phyloP scores from a whole-genome alignment of 2,113 vertebrate species.

The Apteryx owenii region DNA sequence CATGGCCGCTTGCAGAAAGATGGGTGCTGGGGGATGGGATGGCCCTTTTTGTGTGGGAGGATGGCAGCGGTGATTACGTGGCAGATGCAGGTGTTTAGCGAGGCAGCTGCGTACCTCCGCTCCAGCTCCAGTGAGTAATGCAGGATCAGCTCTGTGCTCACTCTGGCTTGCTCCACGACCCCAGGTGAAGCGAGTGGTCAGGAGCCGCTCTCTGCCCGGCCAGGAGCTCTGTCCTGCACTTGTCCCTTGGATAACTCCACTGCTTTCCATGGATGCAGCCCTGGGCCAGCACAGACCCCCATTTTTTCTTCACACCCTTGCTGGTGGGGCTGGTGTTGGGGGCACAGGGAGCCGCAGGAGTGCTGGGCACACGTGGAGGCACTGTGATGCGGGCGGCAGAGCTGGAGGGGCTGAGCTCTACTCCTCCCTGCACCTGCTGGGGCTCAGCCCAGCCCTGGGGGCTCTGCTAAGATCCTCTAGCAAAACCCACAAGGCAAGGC shows the following conservation, averaged over 20 bases:
- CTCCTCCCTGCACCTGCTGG: background rate
- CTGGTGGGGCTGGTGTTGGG: background rate
- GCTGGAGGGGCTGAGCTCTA: no score
- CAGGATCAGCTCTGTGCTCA: background rate
- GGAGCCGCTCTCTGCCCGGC: no score
- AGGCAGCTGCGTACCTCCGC: background rate
- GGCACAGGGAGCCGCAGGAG: background rate
- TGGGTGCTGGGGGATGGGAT: fast-evolving
- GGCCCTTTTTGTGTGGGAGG: background rate
- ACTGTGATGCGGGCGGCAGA: no score
- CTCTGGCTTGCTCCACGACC: background rate
- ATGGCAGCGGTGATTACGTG: fast-evolving
- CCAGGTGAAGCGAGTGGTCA: no score
- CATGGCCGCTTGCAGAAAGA: background rate
- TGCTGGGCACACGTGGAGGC: no score
- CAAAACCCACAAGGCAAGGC: background rate
- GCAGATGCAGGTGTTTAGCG: fast-evolving
- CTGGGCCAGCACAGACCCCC: no score
- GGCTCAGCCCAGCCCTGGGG: background rate
- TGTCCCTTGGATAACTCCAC: no score
- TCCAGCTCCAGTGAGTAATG: no score
- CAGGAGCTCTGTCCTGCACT: no score
- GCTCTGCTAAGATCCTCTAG: background rate
- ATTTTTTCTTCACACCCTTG: no score
- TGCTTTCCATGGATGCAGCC: no score